Conservation (phyloP, 1,140 invertebrate species). For the Brachionus plicatilis region DNA sequence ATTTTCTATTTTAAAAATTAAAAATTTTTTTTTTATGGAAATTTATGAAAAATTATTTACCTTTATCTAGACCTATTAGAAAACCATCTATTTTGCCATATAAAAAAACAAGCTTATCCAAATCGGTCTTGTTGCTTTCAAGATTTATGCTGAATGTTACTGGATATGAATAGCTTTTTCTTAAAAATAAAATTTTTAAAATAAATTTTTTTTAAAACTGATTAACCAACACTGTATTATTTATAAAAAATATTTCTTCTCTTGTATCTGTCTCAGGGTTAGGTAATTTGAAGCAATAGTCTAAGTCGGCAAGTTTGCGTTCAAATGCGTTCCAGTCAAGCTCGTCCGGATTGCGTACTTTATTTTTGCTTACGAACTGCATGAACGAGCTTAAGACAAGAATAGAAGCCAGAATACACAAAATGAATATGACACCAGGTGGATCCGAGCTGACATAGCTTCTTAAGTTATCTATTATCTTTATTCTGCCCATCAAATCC, state of each 20-base stretch:
- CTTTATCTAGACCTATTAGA: slow-evolving; percentile 18
- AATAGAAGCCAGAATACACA: slow-evolving; percentile 21
- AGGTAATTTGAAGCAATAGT: neutral
- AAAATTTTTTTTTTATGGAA: neutral
- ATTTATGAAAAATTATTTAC: neutral
- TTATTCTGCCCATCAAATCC: neutral
- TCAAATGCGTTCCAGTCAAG: slow-evolving; percentile 16
- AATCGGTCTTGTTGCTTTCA: neutral
- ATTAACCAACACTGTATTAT: neutral
- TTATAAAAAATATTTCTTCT: neutral
- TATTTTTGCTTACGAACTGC: neutral
- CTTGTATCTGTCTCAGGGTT: neutral
- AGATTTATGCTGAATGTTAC: neutral
- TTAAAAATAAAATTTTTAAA: neutral
- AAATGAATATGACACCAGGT: neutral
- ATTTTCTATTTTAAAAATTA: neutral
- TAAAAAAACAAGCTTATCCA: neutral
- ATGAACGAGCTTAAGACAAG: neutral
- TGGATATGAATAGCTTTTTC: slow-evolving; percentile 24
- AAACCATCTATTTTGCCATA: neutral
- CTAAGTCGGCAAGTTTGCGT: neutral
- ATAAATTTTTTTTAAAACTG: neutral
- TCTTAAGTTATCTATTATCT: neutral
- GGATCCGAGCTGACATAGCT: neutral
- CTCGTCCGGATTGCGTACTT: slow-evolving; percentile 11